Base-by-base conservation (phyloP, 2,797 vertebrate species). In the Bovichtus diacanthus region DNA sequence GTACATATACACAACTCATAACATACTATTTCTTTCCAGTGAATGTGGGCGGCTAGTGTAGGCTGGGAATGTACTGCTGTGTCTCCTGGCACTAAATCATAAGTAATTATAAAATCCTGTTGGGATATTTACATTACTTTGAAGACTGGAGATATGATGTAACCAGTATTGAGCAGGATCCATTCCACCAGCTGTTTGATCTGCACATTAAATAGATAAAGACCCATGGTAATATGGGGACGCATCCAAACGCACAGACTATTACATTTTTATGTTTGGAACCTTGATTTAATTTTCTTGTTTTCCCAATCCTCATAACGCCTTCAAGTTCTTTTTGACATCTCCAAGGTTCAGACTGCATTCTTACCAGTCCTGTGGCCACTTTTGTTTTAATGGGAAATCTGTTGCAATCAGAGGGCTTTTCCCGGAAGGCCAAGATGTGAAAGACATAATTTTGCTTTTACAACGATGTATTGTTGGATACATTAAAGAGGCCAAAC, bases 391-490 rank as follows among this genome's bases (percentile, higher is more conserved):
- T 85, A 85, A 90, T 67, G 76, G 71, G 51, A 87, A 89, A 84
- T 88, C 70, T 87, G 59, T 86, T 93, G 84, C 83, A 92, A 91
- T 93, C 84, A 91, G 61, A 79, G 61, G 70, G 66, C 66, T 88
- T 90, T 93, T 91, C 86, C 85, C 25, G 27, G 80, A 87, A 90
- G 79, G 75, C 80, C 64, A n/a, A 7, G 34, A 86, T 31, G 63
- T 86, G 86, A 90, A 87, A 87, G 83, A 78, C 78, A 88, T 91
- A 77, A 87, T 90, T 91, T 84, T 84, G 81, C 82, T 84, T 87
- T 87, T 86, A 81, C 77, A 90, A 75, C 72, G 29, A 77, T 84
- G 78, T 82, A 89, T 88, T 92, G 70, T 89, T 89, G 81, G 78
- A 90, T 90, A n/a, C n/a, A 88, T 87, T 85, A 74, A 80, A 87